Base-by-base conservation (phyloP, 2,888 invertebrate genomes). In the Diadegma fenestrale region DNA sequence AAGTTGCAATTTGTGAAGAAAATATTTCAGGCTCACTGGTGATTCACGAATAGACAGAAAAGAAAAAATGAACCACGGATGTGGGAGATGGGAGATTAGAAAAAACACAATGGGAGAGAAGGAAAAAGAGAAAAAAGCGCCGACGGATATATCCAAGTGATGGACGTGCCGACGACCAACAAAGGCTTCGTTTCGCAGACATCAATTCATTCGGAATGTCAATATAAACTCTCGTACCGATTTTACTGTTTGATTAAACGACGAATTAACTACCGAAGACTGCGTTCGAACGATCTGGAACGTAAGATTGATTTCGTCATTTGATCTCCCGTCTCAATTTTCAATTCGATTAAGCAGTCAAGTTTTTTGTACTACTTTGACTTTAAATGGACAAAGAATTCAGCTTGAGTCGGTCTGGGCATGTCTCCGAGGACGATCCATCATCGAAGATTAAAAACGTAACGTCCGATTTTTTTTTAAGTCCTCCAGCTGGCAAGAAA, bases 31-130 rank as follows among this genome's bases (percentile, higher is more conserved):
- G 64, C 54, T 41, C 41, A 14, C 26, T 14, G 17, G 51, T 48
- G 22, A n/a, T 66, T 48, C 54, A 66, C 33, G 41, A 58, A 54
- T 43, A n/a, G 22, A 19, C 12, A 71, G 19, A 45, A n/a, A n/a
- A 43, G 8, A 17, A 37, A 54, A 43, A 69, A 63, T 45, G 22
- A 72, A 51, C 41, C 51, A n/a, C 48, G 76, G 63, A 76, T 76
- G 51, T 22, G 64, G 54, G 58, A 22, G 75, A 26, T 48, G 33
- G 17, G 19, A 63, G 48, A 71, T 10, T 22, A 64, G 41, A 76
- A 26, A 58, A 26, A 14, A 58, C 26, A 58, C 58, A 58, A 26
- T 58, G 58, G 58, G n/a, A n/a, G 48, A 30, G 63, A 64, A 61
- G 33, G 48, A 48, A 71, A 54, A 19, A 61, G 19, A 71, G 61